These are phyloP conservation scores for Caenorhabditis angaria DNA, from an alignment of 2,888 invertebrate genomes.

Conservation along the genomic window DNA sequence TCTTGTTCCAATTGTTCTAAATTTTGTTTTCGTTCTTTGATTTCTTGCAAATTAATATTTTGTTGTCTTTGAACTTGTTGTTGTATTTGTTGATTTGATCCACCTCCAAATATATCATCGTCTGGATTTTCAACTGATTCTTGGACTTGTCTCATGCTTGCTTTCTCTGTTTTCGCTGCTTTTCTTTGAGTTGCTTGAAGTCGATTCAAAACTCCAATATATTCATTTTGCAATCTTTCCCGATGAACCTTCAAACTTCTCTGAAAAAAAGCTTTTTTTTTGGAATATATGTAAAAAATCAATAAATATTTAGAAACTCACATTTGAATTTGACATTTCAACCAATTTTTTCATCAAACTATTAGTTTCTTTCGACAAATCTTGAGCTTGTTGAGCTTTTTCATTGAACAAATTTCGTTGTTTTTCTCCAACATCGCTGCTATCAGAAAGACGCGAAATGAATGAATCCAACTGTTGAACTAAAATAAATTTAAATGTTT, in stretches of 20 bases:
- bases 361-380: slow-evolving; percentile 64
- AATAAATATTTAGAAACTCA: slow-evolving; percentile 26
- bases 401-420: slow-evolving; percentile 53
- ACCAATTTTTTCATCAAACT: slow-evolving; percentile 62
- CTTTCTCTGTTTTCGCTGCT: slow-evolving; percentile 57
- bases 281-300: neutral
- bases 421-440: slow-evolving; percentile 46
- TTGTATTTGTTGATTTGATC: slow-evolving; percentile 15
- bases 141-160: slow-evolving; percentile 42
- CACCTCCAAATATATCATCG: slow-evolving; percentile 11
- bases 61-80: slow-evolving; percentile 58
- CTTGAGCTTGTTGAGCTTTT: slow-evolving; percentile 58
- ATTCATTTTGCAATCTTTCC: slow-evolving; percentile 68
- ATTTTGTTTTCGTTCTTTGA: slow-evolving; percentile 66
- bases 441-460: slow-evolving; percentile 44
- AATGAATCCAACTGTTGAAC: slow-evolving; percentile 42
- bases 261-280: slow-evolving; percentile 42
- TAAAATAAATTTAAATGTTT: slow-evolving; percentile 4
- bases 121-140: slow-evolving; percentile 36
- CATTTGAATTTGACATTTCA: slow-evolving; percentile 54
- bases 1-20: slow-evolving; percentile 67
- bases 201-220: slow-evolving; percentile 62
- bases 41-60: slow-evolving; percentile 59
- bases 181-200: slow-evolving; percentile 62
- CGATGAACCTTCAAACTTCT: slow-evolving; percentile 57